Conservation (phyloP, 2,113 vertebrate genomes). For the Misgurnus mizolepis region DNA sequence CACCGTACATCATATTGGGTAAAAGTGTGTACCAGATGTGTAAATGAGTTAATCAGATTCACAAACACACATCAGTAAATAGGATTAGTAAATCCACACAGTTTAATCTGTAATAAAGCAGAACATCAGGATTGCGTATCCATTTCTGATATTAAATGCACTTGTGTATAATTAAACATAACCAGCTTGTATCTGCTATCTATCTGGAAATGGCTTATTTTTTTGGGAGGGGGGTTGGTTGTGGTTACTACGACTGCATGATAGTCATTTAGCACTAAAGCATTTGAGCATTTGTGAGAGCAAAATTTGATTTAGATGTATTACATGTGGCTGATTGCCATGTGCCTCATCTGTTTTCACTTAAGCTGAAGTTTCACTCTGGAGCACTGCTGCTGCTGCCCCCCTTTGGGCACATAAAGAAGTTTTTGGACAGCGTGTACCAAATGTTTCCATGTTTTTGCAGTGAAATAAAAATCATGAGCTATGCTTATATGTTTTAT, state of each 20-base stretch:
- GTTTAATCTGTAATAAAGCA: constrained; percentile 23
- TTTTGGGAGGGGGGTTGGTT: background rate
- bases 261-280: constrained; percentile 33
- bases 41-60: constrained; percentile 6
- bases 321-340: constrained; percentile 34
- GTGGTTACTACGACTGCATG: constrained; percentile 2
- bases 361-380: constrained; percentile 13
- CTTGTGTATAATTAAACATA: background rate
- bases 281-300: constrained; percentile 35
- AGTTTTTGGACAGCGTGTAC: background rate
- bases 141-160: constrained; percentile 25
- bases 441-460: background rate
- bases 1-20: too few species aligned
- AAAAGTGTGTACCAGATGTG: too few species aligned
- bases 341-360: constrained; percentile 45
- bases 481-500: background rate
- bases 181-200: background rate
- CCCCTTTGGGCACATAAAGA: background rate
- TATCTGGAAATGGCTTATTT: background rate
- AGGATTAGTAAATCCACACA: constrained; percentile 28
- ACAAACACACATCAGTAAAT: background rate
- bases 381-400: constrained; percentile 19
- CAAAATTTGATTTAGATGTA: constrained; percentile 38
- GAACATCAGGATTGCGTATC: constrained; percentile 12
- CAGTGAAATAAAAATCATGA: background rate